Base-by-base conservation (phyloP, 2,888 invertebrate species). In the Antitype chi region DNA sequence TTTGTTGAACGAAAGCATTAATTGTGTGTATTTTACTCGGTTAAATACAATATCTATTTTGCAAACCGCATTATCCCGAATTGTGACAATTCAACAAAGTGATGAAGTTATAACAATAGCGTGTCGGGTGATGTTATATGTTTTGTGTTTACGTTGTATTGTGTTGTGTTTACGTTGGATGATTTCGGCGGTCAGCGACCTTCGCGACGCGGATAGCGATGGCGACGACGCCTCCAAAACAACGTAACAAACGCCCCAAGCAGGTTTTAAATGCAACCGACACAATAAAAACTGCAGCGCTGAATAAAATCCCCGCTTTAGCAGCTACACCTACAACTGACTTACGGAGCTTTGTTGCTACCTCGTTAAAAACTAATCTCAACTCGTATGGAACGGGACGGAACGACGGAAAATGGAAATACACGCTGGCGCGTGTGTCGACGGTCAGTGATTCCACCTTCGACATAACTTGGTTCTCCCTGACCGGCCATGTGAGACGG, bases 111-210 rank as follows among this genome's bases (percentile, higher is more conserved):
- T 55, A 74, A 78, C 74, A 71, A 71, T 64, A 70, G 57, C 38
- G 52, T 47, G 62, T 13, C 49, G 62, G 25, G 25, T 73, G 62
- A 63, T 70, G 59, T 49, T 71, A 67, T 84, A 84, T 89, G 84
- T 89, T 88, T 90, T 91, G 89, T 92, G 92, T 94, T 94, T 93
- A 95, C 94, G 94, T 92, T 90, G 91, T n/a, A n/a, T n/a, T n/a
- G n/a, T 89, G 89, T 90, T 91, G 89, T 92, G 92, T 94, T 94
- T 93, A 95, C 94, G 94, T 92, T 90, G 91, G 92, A 91, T 93
- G 93, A 91, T 91, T 95, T 95, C 88, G 94, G 93, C 93, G 96
- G 96, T 95, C 96, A 95, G 91, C 91, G 95, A 96, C 96, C 96
- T 94, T 94, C 93, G 92, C 92, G 93, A 89, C 84, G 88, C 89